Evolutionary conservation across 2,113 vertebrate genomes (phyloP), one percentile per base, ranked within the genome.

Genomic region (Nerophis ophidion): DNA sequence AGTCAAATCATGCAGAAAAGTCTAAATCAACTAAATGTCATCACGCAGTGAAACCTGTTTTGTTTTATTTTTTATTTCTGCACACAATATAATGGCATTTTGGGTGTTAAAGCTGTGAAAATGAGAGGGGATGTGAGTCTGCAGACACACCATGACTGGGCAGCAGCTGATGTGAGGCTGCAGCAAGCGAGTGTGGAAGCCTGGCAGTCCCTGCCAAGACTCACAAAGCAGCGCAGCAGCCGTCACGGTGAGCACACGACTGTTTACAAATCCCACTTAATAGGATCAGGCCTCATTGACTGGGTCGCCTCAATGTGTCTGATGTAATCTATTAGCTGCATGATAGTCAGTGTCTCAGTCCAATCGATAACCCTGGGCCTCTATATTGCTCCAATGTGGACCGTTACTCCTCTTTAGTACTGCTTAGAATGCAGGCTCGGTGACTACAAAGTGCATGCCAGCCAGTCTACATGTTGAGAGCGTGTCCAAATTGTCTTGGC

Each of bases 201-300:
- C 68, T 63, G 69, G 79, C 71, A 72, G 66, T 55, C 55, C 48
- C 77, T 45, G 48, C 75, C 60, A 79, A 83, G 80, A 65, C 80
- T 81, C 81, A 81, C 83, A 82, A 78, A 86, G 75, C 82, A 75
- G 74, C 70, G 71, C 80, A 83, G 76, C 81, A 75, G 75, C 81
- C 66, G 62, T 86, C 80, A 78, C 80, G 83, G 79, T 74, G 75
- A 84, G 74, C 76, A 83, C 83, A 84, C 82, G 87, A 87, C 84
- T 86, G 85, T 89, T 90, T 88, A 90, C 86, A 89, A 88, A 89
- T 87, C 85, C 84, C 80, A 83, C 84, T 84, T 89, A 90, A 89
- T 88, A 86, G 86, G 87, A 88, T 88, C 85, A 84, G 73, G 80
- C 83, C 80, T 88, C 86, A 90, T 90, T 87, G 86, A 87, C 82